These are phyloP conservation scores for Chymomyza amoena DNA, from an alignment of 2,888 invertebrate genomes.

Conservation along the genomic window DNA sequence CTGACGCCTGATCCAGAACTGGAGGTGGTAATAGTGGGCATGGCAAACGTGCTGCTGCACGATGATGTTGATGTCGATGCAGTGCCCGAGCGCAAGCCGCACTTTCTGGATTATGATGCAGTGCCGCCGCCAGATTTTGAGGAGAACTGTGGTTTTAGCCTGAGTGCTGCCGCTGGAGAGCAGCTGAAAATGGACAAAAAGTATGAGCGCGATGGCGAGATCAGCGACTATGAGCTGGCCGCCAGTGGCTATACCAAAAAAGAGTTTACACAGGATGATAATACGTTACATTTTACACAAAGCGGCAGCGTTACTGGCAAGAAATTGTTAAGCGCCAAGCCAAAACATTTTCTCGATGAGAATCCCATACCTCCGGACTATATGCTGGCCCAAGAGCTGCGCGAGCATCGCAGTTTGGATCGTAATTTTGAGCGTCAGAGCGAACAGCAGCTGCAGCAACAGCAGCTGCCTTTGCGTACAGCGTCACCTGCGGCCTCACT, in stretches of 20 bases:
- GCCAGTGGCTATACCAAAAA: conserved; percentile 78
- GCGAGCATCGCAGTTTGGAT: conserved; percentile 78
- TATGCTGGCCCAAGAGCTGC: conserved; percentile 75
- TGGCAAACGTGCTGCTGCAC: conserved; percentile 52
- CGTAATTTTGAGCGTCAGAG: conserved; percentile 77
- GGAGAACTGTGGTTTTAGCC: conserved; percentile 56
- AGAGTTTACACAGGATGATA: conserved; percentile 77
- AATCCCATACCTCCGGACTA: conserved; percentile 79
- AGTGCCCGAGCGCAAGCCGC: conserved; percentile 80
- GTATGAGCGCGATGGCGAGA: conserved; percentile 78
- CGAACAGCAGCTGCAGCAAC: conserved; percentile 70
- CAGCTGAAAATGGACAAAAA: conserved; percentile 78
- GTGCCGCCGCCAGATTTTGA: conserved; percentile 80
- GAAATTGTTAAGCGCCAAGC: conserved; percentile 38
- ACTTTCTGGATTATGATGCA: conserved; percentile 83
- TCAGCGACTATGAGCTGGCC: conserved; percentile 78
- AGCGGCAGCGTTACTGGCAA: conserved; percentile 17
- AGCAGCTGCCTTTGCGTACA: conserved; percentile 37
- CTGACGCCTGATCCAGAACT: not conserved
- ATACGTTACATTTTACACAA: conserved; percentile 66
- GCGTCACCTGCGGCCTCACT: conserved; percentile 38
- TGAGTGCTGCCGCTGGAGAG: conserved; percentile 64
- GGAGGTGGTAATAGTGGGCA: conserved; percentile 28
- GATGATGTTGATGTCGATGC: conserved; percentile 70
- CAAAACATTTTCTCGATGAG: conserved; percentile 78